Evolutionary conservation across 2,888 invertebrate species (phyloP).

Genomic region (Andrena bicolor): DNA sequence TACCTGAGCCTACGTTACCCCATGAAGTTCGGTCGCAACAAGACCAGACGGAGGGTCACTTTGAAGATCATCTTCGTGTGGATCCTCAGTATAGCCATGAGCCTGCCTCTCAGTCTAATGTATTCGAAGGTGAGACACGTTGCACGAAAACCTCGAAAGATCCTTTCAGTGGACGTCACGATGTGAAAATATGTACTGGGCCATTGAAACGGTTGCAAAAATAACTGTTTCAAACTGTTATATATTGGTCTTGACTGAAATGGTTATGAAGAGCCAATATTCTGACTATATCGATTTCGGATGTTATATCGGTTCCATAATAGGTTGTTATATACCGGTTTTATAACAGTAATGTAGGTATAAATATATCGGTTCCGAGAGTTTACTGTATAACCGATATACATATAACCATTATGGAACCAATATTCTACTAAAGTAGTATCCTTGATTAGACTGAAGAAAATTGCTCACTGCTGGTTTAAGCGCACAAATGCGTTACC

Average conservation of each 20-base stretch:
- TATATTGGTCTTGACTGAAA: not conserved
- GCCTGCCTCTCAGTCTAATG: slow-evolving; percentile 94
- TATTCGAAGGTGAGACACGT: slow-evolving; percentile 91
- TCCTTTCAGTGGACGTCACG: not conserved
- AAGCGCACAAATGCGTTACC: no score
- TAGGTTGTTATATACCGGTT: no score
- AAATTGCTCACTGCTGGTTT: no score
- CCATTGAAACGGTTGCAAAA: not conserved
- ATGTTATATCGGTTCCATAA: no score
- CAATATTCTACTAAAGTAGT: no score
- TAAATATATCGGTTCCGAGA: no score
- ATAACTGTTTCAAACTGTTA: not conserved
- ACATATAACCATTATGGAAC: no score
- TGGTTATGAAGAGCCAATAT: no score
- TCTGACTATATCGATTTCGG: no score
- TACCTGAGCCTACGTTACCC: slow-evolving; percentile 96
- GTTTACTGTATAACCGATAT: no score
- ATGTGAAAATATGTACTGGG: not conserved
- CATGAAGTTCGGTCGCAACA: slow-evolving; percentile 96
- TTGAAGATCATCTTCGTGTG: slow-evolving; percentile 97
- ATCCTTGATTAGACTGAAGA: no score
- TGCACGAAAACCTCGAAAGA: not conserved
- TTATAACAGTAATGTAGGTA: no score
- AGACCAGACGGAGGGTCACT: slow-evolving; percentile 93
- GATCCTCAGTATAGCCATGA: slow-evolving; percentile 96